A percentile compares a stretch with the other conserved stretches of the same genome.
Conservation (phyloP, 2,797 vertebrate species). For the Karalla daura region DNA sequence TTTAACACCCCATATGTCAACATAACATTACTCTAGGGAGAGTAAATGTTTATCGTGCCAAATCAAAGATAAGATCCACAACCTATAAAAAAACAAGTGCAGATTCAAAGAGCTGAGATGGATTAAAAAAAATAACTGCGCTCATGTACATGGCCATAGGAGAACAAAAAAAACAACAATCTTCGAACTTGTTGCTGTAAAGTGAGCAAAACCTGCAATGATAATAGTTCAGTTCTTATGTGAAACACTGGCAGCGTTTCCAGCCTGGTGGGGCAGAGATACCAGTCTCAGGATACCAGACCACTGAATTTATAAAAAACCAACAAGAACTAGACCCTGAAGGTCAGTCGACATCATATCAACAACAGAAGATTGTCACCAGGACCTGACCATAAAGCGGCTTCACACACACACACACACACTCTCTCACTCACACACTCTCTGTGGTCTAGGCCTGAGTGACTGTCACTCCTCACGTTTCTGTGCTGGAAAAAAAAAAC, state of each 20-base stretch:
- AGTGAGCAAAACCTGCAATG: slow-evolving; percentile 16
- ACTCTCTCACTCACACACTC: neutral
- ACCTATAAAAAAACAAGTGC: neutral
- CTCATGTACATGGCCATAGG: neutral
- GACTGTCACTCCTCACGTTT: slow-evolving; percentile 17
- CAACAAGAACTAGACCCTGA: neutral
- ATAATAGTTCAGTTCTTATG: slow-evolving; percentile 14
- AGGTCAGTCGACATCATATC: slow-evolving; percentile 10
- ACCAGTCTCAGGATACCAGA: slow-evolving; percentile 47
- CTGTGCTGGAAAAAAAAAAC: slow-evolving; percentile 39
- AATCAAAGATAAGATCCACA: neutral
- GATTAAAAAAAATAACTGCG: neutral
- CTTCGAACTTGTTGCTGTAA: neutral
- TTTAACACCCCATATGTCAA: no score
- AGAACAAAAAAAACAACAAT: neutral
- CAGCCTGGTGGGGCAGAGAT: slow-evolving; percentile 11
- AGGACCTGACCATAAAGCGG: neutral
- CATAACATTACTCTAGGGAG: no score
- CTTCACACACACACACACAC: no score
- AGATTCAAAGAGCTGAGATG: neutral
- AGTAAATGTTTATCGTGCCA: no score
- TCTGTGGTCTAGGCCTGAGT: slow-evolving; percentile 5
- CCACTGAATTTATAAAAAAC: slow-evolving; percentile 28
- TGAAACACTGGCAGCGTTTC: slow-evolving; percentile 28
- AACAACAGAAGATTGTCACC: neutral